These are phyloP conservation scores for Diadophis punctatus DNA, from an alignment of 2,113 vertebrate genomes.

Conservation along the genomic window DNA sequence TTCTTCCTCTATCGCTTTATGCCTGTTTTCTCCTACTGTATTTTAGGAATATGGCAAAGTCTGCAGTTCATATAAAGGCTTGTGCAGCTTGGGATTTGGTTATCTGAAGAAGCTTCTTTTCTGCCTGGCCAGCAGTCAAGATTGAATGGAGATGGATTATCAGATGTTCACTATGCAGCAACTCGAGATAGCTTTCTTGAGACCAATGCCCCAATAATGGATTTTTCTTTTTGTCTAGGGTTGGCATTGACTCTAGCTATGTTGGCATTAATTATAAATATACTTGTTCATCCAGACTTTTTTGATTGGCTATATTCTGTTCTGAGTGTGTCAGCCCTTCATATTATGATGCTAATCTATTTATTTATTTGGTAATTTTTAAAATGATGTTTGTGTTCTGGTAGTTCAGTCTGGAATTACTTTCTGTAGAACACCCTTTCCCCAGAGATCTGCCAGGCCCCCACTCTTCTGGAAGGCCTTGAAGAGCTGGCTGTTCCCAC, in stretches of 20 bases:
- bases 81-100: neutral
- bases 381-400: neutral
- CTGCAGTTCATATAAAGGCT: neutral
- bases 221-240: neutral
- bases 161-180: neutral
- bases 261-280: neutral
- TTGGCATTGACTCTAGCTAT: neutral
- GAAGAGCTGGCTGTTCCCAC: neutral
- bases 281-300: neutral
- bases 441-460: neutral
- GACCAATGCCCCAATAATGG: neutral
- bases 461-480: neutral
- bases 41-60: neutral
- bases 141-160: neutral
- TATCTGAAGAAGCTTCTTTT: neutral
- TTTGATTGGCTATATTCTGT: neutral
- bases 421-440: neutral
- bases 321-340: neutral
- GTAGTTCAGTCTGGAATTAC: neutral
- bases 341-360: neutral
- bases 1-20: neutral
- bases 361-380: neutral
- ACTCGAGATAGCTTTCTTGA: neutral
- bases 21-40: neutral
- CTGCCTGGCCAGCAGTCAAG: neutral